Evolutionary conservation across 1,140 invertebrate genomes (phyloP).

Genomic region (Dreissena rostriformis): DNA sequence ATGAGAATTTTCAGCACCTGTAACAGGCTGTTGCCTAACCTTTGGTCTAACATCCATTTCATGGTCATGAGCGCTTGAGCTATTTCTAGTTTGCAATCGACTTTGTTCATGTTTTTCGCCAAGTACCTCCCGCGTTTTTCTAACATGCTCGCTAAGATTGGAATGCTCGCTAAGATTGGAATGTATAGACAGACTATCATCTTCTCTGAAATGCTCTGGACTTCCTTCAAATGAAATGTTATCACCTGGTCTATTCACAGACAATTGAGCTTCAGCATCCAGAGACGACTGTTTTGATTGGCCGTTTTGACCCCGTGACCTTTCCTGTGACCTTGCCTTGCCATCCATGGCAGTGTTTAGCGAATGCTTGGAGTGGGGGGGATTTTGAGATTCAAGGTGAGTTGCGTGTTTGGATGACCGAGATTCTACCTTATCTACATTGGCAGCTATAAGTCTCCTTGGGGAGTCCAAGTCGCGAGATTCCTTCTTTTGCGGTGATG

Average conservation of each 20-base stretch:
- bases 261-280: constrained; percentile 14
- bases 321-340: no score
- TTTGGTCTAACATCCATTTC: constrained; percentile 26
- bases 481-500: constrained; percentile 15
- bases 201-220: not conserved
- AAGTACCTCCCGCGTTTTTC: constrained; percentile 43
- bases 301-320: no score
- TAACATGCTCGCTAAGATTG: constrained; percentile 47
- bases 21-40: constrained; percentile 8
- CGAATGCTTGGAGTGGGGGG: no score
- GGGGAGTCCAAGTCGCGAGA: not conserved
- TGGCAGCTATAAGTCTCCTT: not conserved
- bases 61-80: constrained; percentile 12
- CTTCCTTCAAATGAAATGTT: not conserved
- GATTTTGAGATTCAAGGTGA: no score
- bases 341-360: not conserved
- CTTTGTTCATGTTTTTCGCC: constrained; percentile 20
- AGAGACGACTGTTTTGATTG: not conserved
- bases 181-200: constrained; percentile 16
- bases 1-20: not conserved
- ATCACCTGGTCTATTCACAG: constrained; percentile 38
- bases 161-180: constrained; percentile 16
- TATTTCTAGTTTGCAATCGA: not conserved
- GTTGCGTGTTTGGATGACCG: no score
- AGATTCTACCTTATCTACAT: constrained; percentile 17